Percentiles rank a stretch among this genome's conserved stretches.
These are phyloP conservation scores for Agrochola lychnidis DNA, from an alignment of 2,888 invertebrate species.

Conservation along the genomic window DNA sequence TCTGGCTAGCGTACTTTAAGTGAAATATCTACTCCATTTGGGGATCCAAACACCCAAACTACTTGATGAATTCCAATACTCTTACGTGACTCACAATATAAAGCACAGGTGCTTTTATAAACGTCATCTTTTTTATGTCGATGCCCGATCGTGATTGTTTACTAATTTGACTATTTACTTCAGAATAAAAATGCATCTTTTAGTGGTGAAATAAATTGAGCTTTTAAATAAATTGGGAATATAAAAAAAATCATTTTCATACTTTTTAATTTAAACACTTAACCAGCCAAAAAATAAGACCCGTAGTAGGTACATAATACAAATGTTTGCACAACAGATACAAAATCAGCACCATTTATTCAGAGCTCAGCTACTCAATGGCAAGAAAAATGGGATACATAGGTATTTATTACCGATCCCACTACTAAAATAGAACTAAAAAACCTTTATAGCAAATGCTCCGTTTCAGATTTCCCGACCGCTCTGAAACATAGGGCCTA, in stretches of 20 bases:
- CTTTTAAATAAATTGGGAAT: background rate
- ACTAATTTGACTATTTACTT: constrained; percentile 28
- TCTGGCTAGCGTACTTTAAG: constrained; percentile 85
- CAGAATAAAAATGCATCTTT: background rate
- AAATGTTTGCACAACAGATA: constrained; percentile 42
- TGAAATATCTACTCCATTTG: constrained; percentile 86
- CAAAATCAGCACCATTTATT: constrained; percentile 55
- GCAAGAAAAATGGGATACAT: constrained; percentile 58
- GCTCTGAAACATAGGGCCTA: constrained; percentile 75
- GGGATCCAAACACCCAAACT: constrained; percentile 81
- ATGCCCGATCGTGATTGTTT: constrained; percentile 19
- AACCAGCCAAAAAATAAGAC: background rate
- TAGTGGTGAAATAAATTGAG: background rate
- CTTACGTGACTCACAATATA: constrained; percentile 74
- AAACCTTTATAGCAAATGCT: constrained; percentile 63
- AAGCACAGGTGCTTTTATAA: constrained; percentile 55
- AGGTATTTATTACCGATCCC: constrained; percentile 60
- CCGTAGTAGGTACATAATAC: background rate
- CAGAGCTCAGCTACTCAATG: constrained; percentile 57
- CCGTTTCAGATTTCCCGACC: constrained; percentile 68
- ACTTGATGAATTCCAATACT: constrained; percentile 84
- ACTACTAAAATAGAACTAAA: constrained; percentile 65
- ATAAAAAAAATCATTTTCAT: fast-evolving
- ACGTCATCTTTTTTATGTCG: constrained; percentile 51
- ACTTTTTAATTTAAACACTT: background rate